phyloP scores from a whole-genome alignment of 2,888 invertebrate species.

The Pachycephus smyrnensis region DNA sequence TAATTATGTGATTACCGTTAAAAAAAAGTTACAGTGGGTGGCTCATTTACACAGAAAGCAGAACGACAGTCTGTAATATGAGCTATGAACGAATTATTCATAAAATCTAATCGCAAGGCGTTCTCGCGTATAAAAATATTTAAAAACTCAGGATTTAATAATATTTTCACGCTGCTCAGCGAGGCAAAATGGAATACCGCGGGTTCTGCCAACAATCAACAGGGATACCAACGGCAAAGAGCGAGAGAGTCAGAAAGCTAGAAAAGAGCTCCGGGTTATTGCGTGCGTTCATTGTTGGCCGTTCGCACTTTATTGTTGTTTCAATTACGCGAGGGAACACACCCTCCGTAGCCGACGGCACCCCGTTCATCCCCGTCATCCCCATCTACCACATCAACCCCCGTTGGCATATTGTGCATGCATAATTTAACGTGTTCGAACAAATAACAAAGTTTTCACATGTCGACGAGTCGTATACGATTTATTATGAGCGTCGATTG shows the following conservation, averaged over 20 bases:
- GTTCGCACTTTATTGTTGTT: conserved; percentile 58
- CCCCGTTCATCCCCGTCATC: conserved; percentile 23
- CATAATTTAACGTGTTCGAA: conserved; percentile 65
- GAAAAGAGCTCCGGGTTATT: conserved; percentile 43
- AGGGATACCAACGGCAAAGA: neutral
- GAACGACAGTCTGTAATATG: no score
- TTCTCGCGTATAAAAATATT: neutral
- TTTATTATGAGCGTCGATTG: no score
- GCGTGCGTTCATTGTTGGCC: conserved; percentile 46
- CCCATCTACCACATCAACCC: conserved; percentile 1
- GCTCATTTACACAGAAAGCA: no score
- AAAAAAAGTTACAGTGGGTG: no score
- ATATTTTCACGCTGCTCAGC: conserved; percentile 28
- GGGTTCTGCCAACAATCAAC: conserved; percentile 1
- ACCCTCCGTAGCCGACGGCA: conserved; percentile 29
- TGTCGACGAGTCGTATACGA: conserved; percentile 46
- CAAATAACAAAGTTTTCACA: conserved; percentile 66
- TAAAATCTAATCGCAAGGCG: no score
- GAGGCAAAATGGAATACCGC: neutral
- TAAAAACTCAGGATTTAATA: conserved; percentile 31
- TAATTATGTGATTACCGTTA: no score
- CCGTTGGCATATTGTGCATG: conserved; percentile 63
- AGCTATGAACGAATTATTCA: no score
- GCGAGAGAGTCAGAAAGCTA: neutral
- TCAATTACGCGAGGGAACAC: conserved; percentile 50